A percentile compares a stretch with the other conserved stretches of the same genome.
Conservation (phyloP, 2,113 vertebrate species). For the Atherinomorus stipes region DNA sequence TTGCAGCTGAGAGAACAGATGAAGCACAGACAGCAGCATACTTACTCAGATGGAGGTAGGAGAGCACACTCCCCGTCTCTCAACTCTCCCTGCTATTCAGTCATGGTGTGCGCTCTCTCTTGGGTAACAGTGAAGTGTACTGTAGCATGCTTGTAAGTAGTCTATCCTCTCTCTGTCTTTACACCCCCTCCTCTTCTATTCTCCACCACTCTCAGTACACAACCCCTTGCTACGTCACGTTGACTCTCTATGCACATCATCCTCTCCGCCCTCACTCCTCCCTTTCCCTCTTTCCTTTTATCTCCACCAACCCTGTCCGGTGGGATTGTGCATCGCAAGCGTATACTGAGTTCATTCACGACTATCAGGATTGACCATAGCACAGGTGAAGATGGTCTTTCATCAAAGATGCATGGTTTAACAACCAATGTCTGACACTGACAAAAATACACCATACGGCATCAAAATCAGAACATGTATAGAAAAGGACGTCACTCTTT, state of each 20-base stretch:
- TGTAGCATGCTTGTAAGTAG: constrained; percentile 77
- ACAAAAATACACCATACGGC: not conserved
- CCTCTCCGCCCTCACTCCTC: constrained; percentile 57
- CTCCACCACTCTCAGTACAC: constrained; percentile 73
- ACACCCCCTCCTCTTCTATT: constrained; percentile 53
- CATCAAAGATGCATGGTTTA: not conserved
- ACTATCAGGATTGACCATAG: constrained; percentile 11
- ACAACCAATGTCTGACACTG: not conserved
- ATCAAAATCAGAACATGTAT: not conserved
- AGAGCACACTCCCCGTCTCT: constrained; percentile 74
- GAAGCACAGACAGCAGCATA: constrained; percentile 59
- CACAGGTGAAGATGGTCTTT: not conserved
- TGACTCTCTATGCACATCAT: constrained; percentile 62
- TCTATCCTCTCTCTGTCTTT: constrained; percentile 68
- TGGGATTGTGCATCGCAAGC: constrained; percentile 30
- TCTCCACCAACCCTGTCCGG: constrained; percentile 43
- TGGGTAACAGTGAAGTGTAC: constrained; percentile 81
- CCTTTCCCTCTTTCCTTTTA: constrained; percentile 35
- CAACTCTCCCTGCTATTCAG: constrained; percentile 73
- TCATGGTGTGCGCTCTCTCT: constrained; percentile 81
- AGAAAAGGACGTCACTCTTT: not conserved
- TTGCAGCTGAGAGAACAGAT: constrained; percentile 41
- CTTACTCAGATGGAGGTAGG: constrained; percentile 84
- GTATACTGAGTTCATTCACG: constrained; percentile 52
- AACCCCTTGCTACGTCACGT: constrained; percentile 74